phyloP scores from a whole-genome alignment of 2,797 vertebrate genomes.

The Acanthurus tractus region DNA sequence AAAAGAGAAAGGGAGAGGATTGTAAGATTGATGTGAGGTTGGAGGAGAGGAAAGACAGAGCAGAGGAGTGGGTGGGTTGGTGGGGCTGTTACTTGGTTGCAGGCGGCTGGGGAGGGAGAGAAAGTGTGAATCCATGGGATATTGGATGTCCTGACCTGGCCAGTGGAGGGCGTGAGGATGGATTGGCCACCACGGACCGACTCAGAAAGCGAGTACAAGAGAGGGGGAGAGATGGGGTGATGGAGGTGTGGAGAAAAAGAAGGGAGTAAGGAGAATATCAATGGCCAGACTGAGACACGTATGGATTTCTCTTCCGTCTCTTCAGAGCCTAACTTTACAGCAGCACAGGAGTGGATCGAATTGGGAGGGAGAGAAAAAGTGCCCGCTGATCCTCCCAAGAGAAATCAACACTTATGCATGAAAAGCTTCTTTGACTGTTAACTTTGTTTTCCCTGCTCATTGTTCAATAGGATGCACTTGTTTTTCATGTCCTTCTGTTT shows the following conservation, averaged over 20 bases:
- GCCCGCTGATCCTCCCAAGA: conserved; percentile 81
- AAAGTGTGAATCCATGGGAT: conserved; percentile 83
- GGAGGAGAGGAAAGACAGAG: conserved; percentile 55
- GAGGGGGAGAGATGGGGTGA: conserved; percentile 74
- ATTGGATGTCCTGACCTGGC: conserved; percentile 87
- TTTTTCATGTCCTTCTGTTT: conserved; percentile 69
- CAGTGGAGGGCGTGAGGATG: conserved; percentile 85
- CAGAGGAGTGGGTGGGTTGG: conserved; percentile 49
- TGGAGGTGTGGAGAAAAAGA: conserved; percentile 78
- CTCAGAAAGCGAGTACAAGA: conserved; percentile 71
- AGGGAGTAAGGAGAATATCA: conserved; percentile 86
- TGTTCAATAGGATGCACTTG: conserved; percentile 76
- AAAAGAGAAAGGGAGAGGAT: conserved; percentile 24
- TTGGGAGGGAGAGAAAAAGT: conserved; percentile 79
- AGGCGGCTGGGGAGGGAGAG: conserved; percentile 56
- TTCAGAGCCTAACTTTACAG: conserved; percentile 83
- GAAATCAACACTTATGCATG: conserved; percentile 84
- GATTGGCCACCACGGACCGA: conserved; percentile 85
- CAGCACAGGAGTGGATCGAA: conserved; percentile 79
- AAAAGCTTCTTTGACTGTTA: conserved; percentile 84
- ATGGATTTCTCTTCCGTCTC: conserved; percentile 87
- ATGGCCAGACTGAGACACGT: conserved; percentile 82
- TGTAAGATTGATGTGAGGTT: conserved; percentile 58
- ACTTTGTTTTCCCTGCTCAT: conserved; percentile 79
- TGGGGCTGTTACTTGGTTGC: conserved; percentile 51